A percentile compares a stretch with the other conserved stretches of the same genome.
These are phyloP conservation scores for Callyntrura guangdongensis DNA, from an alignment of 2,888 invertebrate species.

Conservation along the genomic window DNA sequence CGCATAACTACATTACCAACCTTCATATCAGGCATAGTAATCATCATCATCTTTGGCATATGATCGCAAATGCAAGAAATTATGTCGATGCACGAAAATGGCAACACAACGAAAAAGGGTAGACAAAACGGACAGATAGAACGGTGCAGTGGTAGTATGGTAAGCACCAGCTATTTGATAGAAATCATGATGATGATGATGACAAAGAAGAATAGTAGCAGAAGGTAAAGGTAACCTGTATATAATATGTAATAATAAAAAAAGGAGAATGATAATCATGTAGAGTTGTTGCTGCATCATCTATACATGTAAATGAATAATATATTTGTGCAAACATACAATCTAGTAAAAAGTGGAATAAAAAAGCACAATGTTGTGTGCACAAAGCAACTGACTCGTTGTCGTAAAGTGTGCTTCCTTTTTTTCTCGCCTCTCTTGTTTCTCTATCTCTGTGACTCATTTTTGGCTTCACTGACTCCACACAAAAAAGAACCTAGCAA, in stretches of 20 bases:
- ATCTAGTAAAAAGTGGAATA: not conserved
- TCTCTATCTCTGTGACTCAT: slow-evolving; percentile 50
- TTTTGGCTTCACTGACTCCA: slow-evolving; percentile 56
- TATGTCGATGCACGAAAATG: slow-evolving; percentile 60
- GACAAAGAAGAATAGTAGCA: slow-evolving; percentile 4
- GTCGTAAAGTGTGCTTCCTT: slow-evolving; percentile 28
- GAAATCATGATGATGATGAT: not conserved
- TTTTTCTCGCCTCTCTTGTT: not conserved
- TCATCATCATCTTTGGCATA: slow-evolving; percentile 35
- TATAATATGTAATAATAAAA: not conserved
- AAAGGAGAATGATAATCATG: slow-evolving; percentile 31
- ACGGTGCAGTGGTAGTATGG: slow-evolving; percentile 10
- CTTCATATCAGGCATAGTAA: slow-evolving; percentile 21
- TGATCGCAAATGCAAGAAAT: slow-evolving; percentile 58
- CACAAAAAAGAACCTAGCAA: slow-evolving; percentile 4
- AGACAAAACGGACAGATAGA: slow-evolving; percentile 35
- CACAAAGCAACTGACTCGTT: not conserved
- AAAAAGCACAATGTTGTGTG: slow-evolving; percentile 21
- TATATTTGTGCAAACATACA: slow-evolving; percentile 8
- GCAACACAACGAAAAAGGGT: slow-evolving; percentile 1
- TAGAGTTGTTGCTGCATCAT: slow-evolving; percentile 31
- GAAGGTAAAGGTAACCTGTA: slow-evolving; percentile 18
- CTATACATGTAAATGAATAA: slow-evolving; percentile 1
- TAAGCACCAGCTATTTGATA: not conserved
- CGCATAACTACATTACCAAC: slow-evolving; percentile 42